These are phyloP conservation scores for Chionis minor DNA, from an alignment of 2,113 vertebrate genomes.

Conservation along the genomic window DNA sequence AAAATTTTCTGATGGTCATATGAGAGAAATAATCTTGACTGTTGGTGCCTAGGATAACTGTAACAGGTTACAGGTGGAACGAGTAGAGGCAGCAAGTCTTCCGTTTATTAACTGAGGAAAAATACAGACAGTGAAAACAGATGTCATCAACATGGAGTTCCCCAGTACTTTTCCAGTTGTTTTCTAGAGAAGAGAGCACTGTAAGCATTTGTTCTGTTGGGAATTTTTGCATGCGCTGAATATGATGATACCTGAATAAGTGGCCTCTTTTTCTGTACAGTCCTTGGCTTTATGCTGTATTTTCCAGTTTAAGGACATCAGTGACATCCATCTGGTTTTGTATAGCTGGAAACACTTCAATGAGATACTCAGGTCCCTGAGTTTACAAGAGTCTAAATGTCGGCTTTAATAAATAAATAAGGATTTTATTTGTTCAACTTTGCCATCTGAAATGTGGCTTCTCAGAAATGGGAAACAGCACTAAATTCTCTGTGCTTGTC, in stretches of 20 bases:
- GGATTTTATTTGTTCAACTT: background rate
- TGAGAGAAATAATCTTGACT: background rate
- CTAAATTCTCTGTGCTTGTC: background rate
- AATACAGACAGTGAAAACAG: background rate
- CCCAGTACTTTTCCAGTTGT: background rate
- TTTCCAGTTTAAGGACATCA: background rate
- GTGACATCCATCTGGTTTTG: background rate
- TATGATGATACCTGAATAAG: background rate
- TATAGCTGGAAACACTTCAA: background rate
- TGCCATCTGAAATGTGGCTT: background rate
- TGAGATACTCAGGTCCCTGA: background rate
- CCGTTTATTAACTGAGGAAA: background rate
- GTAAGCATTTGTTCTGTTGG: background rate
- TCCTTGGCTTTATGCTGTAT: conserved; percentile 12
- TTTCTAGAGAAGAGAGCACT: background rate
- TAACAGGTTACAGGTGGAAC: background rate
- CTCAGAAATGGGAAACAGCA: background rate
- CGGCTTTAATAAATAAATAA: conserved; percentile 1
- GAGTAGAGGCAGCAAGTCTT: background rate
- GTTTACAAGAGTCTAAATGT: background rate
- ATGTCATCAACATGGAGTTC: background rate
- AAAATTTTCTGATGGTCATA: background rate
- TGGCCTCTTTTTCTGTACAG: background rate
- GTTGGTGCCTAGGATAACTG: background rate
- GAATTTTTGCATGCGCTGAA: background rate